Conservation (phyloP, 2,888 invertebrate species). For the Trachelus troglodyta region DNA sequence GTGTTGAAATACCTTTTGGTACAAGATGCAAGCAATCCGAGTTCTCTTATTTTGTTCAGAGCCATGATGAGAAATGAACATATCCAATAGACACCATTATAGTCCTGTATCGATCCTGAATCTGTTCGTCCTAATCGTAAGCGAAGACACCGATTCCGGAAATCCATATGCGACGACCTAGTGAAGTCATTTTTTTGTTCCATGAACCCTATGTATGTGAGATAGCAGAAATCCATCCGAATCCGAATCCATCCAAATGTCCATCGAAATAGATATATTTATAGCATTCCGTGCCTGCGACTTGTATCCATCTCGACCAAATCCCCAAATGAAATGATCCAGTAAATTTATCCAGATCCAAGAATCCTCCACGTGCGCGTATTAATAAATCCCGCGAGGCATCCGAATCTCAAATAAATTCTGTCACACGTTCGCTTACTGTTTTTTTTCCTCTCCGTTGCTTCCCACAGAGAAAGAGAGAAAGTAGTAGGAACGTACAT, state of each 20-base stretch:
- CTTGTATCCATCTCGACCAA: slow-evolving; percentile 34
- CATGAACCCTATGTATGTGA: slow-evolving; percentile 21
- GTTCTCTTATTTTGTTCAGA: slow-evolving; percentile 29
- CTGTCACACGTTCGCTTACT: slow-evolving; percentile 23
- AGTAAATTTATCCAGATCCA: slow-evolving; percentile 40
- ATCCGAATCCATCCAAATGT: slow-evolving; percentile 8
- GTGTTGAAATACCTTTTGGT: slow-evolving; percentile 43
- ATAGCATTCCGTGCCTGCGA: slow-evolving; percentile 27
- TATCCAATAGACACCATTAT: slow-evolving; percentile 14
- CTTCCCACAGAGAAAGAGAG: slow-evolving; percentile 11
- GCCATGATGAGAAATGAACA: slow-evolving; percentile 31
- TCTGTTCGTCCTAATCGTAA: slow-evolving; percentile 29
- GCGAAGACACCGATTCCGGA: slow-evolving; percentile 37
- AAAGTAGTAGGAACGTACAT: background rate
- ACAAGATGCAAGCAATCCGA: slow-evolving; percentile 6
- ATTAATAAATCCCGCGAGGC: slow-evolving; percentile 40
- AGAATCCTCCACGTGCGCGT: slow-evolving; percentile 43
- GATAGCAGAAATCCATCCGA: slow-evolving; percentile 12
- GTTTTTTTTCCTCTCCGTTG: slow-evolving; percentile 16
- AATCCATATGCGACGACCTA: slow-evolving; percentile 44
- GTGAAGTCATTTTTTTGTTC: slow-evolving; percentile 21
- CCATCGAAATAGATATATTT: slow-evolving; percentile 24
- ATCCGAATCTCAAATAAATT: slow-evolving; percentile 36
- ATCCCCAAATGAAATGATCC: slow-evolving; percentile 39
- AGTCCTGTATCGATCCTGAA: slow-evolving; percentile 19